Evolutionary conservation across 23 tunicate species (phyloP), one percentile per base, ranked within the genome.

Genomic region (Aplidium turbinatum): DNA sequence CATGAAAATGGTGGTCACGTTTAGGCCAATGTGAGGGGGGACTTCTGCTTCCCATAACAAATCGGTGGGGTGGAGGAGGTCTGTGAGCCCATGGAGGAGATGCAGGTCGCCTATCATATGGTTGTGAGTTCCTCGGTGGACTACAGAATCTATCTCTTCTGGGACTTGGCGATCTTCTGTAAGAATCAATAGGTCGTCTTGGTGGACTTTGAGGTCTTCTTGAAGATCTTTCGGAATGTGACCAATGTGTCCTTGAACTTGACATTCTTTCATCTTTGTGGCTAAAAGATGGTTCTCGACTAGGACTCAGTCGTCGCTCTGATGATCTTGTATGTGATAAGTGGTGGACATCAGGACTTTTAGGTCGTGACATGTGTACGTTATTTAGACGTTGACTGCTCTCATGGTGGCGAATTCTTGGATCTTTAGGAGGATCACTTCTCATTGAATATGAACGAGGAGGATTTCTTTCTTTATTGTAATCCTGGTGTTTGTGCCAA

Each of bases 111-210:
- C n/a, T n/a, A n/a, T n/a, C n/a, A n/a, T n/a, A n/a, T n/a, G n/a
- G n/a, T n/a, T n/a, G n/a, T n/a, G n/a, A n/a, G n/a, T n/a, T n/a
- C n/a, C n/a, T n/a, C n/a, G n/a, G n/a, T n/a, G 76, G 76, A 47
- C 76, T 70, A 46, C 76, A 23, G 35, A 58, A 62, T 78, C 73
- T 30, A 35, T 50, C 54, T 63, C 42, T 31, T 69, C 85, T 67
- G 36, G 96, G 96, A 32, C 82, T 78, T 47, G 80, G 79, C 27
- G 82, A 38, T 88, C 96, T 73, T 76, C 55, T 54, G 83, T 75
- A 3, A 87, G 96, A 58, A 87, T 88, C 18, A 32, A 38, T 20
- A 73, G 24, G 1, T 81, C 87, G n/a, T 81, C 69, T 61, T 58
- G 62, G 32, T 21, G 78, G 78, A 38, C 78, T 72, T 28, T 3